Evolutionary conservation across 2,797 vertebrate genomes (phyloP).

Genomic region (Lepidocolaptes lacrymiger): DNA sequence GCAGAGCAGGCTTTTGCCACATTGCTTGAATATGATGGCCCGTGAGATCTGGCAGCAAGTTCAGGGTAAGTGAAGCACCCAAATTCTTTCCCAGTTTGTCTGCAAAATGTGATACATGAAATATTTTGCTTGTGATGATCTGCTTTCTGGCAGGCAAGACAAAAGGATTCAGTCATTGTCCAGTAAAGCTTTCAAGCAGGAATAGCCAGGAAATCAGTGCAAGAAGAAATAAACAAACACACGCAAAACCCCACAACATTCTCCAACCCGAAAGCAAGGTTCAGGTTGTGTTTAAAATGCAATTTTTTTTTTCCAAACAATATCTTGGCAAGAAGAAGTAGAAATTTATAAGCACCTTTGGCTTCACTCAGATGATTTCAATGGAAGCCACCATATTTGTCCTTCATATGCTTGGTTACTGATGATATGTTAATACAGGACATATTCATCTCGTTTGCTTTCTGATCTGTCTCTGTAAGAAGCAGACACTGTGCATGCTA

Average conservation of each 20-base stretch:
- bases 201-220: neutral
- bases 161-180: neutral
- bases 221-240: neutral
- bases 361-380: neutral
- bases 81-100: conserved; percentile 8
- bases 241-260: neutral
- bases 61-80: conserved; percentile 4
- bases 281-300: neutral
- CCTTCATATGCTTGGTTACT: neutral
- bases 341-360: neutral
- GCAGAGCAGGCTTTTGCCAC: neutral
- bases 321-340: neutral
- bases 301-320: neutral
- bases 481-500: neutral
- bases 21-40: neutral
- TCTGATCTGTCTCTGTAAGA: neutral
- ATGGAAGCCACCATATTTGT: neutral
- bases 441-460: neutral
- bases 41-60: neutral
- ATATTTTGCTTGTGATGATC: neutral
- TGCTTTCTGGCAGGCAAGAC: conserved; percentile 47
- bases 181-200: conserved; percentile 18
- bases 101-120: neutral
- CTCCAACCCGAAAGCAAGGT: neutral
- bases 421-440: neutral